Evolutionary conservation across 2,113 vertebrate genomes (phyloP).

Genomic region (Gobius niger): DNA sequence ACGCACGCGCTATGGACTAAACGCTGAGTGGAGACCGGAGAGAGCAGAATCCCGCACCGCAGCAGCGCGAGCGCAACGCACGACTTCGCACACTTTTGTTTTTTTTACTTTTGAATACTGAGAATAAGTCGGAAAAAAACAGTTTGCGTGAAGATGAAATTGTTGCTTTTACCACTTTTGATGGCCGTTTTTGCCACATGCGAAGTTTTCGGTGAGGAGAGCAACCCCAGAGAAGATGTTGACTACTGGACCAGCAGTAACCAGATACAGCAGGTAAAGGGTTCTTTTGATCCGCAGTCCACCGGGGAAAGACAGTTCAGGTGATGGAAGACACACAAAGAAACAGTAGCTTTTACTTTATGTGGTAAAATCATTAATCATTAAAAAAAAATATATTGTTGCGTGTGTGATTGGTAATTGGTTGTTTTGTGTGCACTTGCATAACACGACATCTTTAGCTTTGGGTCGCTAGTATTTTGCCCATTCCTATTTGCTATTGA

Average conservation of each 20-base stretch:
- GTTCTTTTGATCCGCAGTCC: not conserved
- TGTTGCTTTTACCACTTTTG: constrained; percentile 78
- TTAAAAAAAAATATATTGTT: not conserved
- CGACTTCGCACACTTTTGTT: not conserved
- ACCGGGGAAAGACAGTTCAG: not conserved
- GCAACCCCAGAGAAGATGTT: constrained; percentile 78
- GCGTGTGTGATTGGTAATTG: too few species aligned
- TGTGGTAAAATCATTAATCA: too few species aligned
- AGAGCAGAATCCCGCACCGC: constrained; percentile 10
- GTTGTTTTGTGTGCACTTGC: too few species aligned
- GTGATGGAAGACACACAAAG: not conserved
- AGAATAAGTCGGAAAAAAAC: not conserved
- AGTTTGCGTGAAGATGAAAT: constrained; percentile 79
- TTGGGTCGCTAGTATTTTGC: too few species aligned
- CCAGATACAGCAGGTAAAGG: constrained; percentile 83
- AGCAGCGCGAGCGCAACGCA: not conserved
- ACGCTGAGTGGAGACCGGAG: constrained; percentile 19
- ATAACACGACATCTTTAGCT: too few species aligned
- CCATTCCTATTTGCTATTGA: too few species aligned
- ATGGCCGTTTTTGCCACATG: constrained; percentile 78
- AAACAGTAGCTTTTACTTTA: not conserved
- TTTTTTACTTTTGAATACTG: not conserved
- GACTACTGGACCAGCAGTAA: constrained; percentile 85
- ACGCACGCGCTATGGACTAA: constrained; percentile 61
- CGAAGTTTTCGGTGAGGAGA: constrained; percentile 80